Conservation (phyloP, 2,888 invertebrate species). For the Myopa tessellatipennis region DNA sequence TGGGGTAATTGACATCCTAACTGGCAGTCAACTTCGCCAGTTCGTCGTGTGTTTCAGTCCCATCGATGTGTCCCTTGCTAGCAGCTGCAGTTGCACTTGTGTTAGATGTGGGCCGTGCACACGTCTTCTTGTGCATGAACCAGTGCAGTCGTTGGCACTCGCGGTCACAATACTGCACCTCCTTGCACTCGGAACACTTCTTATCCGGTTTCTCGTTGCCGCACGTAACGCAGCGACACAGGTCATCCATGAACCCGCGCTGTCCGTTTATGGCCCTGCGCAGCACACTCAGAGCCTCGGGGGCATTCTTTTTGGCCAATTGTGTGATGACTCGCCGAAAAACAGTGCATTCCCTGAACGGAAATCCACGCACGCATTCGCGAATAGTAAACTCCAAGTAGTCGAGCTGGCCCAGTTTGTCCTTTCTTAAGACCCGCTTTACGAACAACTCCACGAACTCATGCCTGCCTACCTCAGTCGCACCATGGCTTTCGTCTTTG, state of each 20-base stretch:
- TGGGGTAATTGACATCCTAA: slow-evolving; percentile 27
- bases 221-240: slow-evolving; percentile 83
- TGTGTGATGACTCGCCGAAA: slow-evolving; percentile 85
- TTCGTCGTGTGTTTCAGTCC: slow-evolving; percentile 56
- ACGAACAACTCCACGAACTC: slow-evolving; percentile 81
- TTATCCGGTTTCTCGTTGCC: slow-evolving; percentile 90
- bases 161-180: slow-evolving; percentile 92
- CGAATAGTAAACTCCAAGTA: slow-evolving; percentile 81
- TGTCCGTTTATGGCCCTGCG: slow-evolving; percentile 89
- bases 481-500: slow-evolving; percentile 62
- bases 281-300: slow-evolving; percentile 78
- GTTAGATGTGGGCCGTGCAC: slow-evolving; percentile 74
- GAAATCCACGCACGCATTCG: slow-evolving; percentile 89
- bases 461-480: slow-evolving; percentile 55
- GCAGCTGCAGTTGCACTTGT: slow-evolving; percentile 56
- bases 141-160: slow-evolving; percentile 95
- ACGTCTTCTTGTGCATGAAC: slow-evolving; percentile 90
- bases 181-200: slow-evolving; percentile 95
- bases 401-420: slow-evolving; percentile 77
- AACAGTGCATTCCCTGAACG: slow-evolving; percentile 88
- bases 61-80: slow-evolving; percentile 53
- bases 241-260: slow-evolving; percentile 79
- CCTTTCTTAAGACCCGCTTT: slow-evolving; percentile 80
- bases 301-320: slow-evolving; percentile 78
- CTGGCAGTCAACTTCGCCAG: slow-evolving; percentile 54